A percentile compares a stretch with the other conserved stretches of the same genome.
phyloP scores from a whole-genome alignment of 2,797 vertebrate species.

The Rhadinocentrus ornatus region DNA sequence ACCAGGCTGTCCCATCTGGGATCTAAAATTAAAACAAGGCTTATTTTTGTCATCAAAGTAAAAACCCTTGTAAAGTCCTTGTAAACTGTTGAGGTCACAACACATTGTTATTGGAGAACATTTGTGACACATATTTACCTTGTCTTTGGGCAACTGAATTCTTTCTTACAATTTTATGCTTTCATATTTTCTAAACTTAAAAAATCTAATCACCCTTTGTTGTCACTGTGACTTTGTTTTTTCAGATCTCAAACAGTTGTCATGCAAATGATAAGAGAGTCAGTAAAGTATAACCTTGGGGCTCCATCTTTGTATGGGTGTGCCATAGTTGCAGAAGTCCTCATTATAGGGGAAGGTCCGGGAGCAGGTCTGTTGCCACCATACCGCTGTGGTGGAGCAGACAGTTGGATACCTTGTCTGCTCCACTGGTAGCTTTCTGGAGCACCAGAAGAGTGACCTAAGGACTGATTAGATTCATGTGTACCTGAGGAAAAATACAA shows the following conservation, averaged over 20 bases:
- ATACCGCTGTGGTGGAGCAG: conserved; percentile 48
- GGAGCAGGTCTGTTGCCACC: conserved; percentile 58
- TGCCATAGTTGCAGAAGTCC: conserved; percentile 50
- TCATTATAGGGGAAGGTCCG: conserved; percentile 50
- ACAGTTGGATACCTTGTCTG: conserved; percentile 41
- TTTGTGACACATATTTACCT: background rate
- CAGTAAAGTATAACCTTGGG: conserved; percentile 57
- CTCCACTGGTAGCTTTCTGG: conserved; percentile 68
- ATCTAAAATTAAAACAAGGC: conserved; percentile 59
- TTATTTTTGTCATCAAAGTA: background rate
- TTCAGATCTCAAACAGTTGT: background rate
- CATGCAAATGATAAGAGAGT: background rate
- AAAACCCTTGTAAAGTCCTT: background rate
- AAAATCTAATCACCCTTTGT: background rate
- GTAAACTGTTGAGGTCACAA: background rate
- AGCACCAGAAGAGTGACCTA: conserved; percentile 32
- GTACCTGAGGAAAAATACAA: conserved; percentile 55
- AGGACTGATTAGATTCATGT: conserved; percentile 46
- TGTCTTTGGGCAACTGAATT: background rate
- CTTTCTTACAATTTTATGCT: background rate
- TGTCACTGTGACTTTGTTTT: background rate
- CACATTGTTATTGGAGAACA: background rate
- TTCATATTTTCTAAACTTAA: background rate
- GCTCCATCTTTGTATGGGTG: conserved; percentile 75
- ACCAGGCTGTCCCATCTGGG: conserved; percentile 48